A percentile compares a stretch with the other conserved stretches of the same genome.
Conservation (phyloP, 2,797 vertebrate species). For the Loris lydekkerianus region DNA sequence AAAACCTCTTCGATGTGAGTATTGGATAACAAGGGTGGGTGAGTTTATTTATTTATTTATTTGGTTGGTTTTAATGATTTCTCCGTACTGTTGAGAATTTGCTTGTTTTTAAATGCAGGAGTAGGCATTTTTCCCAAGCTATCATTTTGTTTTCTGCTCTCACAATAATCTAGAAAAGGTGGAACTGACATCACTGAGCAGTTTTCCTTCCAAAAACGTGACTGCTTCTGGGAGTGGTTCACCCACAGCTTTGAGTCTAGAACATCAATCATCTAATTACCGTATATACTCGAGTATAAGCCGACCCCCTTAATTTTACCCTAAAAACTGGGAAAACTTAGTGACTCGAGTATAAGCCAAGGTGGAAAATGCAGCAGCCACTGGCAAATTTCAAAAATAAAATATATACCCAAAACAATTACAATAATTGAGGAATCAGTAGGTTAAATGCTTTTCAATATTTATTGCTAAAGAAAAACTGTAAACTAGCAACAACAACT, state of each 20-base stretch:
- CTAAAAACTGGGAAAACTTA: too few relatives aligned
- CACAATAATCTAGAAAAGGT: neutral
- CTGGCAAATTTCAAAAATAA: too few relatives aligned
- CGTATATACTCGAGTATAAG: too few relatives aligned
- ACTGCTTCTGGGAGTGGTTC: slow-evolving; percentile 67
- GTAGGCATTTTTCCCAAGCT: slow-evolving; percentile 50
- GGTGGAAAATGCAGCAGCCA: too few relatives aligned
- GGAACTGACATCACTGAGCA: slow-evolving; percentile 30
- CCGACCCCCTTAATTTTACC: too few relatives aligned
- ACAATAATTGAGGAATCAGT: too few relatives aligned
- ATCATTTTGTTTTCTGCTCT: slow-evolving; percentile 51
- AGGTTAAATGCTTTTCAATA: too few relatives aligned
- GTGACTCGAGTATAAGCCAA: too few relatives aligned
- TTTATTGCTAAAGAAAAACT: too few relatives aligned
- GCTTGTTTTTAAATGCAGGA: slow-evolving; percentile 77
- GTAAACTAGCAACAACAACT: too few relatives aligned
- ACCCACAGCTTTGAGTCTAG: slow-evolving; percentile 57
- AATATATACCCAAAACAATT: too few relatives aligned
- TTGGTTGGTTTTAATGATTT: slow-evolving; percentile 79
- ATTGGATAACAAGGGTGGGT: slow-evolving; percentile 85
- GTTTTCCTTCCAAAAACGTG: slow-evolving; percentile 58
- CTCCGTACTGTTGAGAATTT: slow-evolving; percentile 72
- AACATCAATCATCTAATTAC: slow-evolving; percentile 81
- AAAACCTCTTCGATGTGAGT: slow-evolving; percentile 80
- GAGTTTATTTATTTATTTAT: neutral